These are phyloP conservation scores for Circaetus cinerascens DNA, from an alignment of 2,113 vertebrate species.

Conservation along the genomic window DNA sequence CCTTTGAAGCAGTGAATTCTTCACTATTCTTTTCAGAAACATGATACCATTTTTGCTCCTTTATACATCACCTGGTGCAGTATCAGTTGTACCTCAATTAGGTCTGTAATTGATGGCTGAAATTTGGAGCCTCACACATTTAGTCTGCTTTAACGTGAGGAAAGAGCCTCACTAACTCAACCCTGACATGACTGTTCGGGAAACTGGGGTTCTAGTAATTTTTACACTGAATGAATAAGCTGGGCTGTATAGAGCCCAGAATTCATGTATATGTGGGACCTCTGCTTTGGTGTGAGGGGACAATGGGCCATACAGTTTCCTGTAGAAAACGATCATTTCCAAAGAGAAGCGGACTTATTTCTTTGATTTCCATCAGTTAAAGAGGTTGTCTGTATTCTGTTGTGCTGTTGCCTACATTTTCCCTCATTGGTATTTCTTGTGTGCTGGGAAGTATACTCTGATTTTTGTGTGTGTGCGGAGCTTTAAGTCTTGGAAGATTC, in stretches of 20 bases:
- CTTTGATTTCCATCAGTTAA: not conserved
- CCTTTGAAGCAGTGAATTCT: not conserved
- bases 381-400: not conserved
- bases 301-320: not conserved
- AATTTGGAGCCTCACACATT: not conserved
- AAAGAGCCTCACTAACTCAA: not conserved
- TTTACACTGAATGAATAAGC: not conserved
- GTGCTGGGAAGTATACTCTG: not conserved
- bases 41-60: fast-evolving
- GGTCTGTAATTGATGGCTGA: not conserved
- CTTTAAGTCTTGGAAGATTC: not conserved
- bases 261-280: not conserved
- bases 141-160: not conserved
- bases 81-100: not conserved
- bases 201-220: not conserved
- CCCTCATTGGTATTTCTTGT: not conserved
- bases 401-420: not conserved
- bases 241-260: not conserved
- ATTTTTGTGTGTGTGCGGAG: not conserved
- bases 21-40: fast-evolving
- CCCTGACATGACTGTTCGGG: not conserved
- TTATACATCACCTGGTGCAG: not conserved
- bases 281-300: not conserved
- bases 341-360: not conserved
- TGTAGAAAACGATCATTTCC: not conserved